Percentiles rank a stretch among this genome's conserved stretches.
Conservation (phyloP, 2,888 invertebrate species). For the Saturnia pavonia region DNA sequence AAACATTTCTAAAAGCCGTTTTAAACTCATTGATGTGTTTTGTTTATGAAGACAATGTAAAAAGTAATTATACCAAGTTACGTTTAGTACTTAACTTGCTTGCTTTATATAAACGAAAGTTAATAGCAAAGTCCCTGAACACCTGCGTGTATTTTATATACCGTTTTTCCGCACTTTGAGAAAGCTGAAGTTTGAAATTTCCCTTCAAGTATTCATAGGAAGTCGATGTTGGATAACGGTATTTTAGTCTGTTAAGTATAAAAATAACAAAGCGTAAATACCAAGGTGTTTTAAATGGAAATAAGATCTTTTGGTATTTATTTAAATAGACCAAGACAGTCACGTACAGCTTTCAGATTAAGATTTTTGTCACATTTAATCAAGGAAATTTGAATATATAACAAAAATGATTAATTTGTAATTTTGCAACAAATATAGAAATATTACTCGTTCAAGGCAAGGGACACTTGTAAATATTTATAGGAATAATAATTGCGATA, state of each 20-base stretch:
- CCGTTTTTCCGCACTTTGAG: constrained; percentile 28
- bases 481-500: too few relatives aligned
- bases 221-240: constrained; percentile 28
- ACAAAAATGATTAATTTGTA: too few relatives aligned
- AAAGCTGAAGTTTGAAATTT: constrained; percentile 22
- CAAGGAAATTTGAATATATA: too few relatives aligned
- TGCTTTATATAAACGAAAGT: constrained; percentile 23
- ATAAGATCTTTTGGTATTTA: neutral
- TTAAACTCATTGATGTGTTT: neutral
- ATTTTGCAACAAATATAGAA: too few relatives aligned
- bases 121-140: constrained; percentile 9
- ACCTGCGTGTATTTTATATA: constrained; percentile 19
- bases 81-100: constrained; percentile 7
- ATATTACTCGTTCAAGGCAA: too few relatives aligned
- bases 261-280: neutral
- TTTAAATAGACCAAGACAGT: neutral
- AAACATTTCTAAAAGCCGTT: neutral
- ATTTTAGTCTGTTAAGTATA: constrained; percentile 18
- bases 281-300: constrained; percentile 7
- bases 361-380: too few relatives aligned
- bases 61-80: constrained; percentile 11
- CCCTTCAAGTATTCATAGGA: constrained; percentile 36
- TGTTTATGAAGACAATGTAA: neutral
- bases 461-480: too few relatives aligned
- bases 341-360: too few relatives aligned